Evolutionary conservation across 64 coral and sea anemone genomes (phyloP).

Genomic region (Pocillopora damicornis): DNA sequence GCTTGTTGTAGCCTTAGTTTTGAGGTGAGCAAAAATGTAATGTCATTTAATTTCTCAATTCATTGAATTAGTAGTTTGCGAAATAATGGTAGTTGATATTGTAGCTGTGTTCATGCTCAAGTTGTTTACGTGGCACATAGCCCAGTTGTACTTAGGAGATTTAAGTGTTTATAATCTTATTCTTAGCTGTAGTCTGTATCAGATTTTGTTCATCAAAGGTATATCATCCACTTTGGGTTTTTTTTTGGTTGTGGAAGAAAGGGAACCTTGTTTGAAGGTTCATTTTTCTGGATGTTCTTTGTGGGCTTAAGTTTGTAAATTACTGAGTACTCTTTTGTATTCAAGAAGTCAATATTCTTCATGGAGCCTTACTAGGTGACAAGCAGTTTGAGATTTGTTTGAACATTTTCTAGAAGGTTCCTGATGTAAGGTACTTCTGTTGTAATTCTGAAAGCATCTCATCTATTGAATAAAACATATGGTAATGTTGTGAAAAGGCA

Average conservation of each 20-base stretch:
- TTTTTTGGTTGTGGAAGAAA: not conserved
- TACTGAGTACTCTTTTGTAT: not conserved
- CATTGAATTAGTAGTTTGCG: too few species aligned
- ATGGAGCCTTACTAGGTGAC: not conserved
- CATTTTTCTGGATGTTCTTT: not conserved
- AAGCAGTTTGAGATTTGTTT: not conserved
- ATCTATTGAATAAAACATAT: too few species aligned
- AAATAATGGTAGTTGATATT: not conserved
- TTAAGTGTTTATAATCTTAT: not conserved
- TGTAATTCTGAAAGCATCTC: too few species aligned
- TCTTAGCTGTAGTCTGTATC: too few species aligned
- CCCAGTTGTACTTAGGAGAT: not conserved
- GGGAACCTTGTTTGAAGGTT: not conserved
- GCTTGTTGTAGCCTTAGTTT: too few species aligned
- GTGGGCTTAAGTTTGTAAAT: not conserved
- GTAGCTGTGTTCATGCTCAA: not conserved
- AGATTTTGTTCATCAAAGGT: too few species aligned
- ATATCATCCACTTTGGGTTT: not conserved
- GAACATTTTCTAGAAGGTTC: not conserved
- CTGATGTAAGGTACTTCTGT: not conserved
- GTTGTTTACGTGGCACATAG: conserved; percentile 4
- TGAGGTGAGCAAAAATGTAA: too few species aligned
- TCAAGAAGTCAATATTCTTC: conserved; percentile 9
- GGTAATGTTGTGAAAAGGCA: too few species aligned
- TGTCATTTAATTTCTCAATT: too few species aligned